Percentiles rank a stretch among this genome's conserved stretches.
Conservation (phyloP, 2,113 vertebrate species). For the Megalops atlanticus region DNA sequence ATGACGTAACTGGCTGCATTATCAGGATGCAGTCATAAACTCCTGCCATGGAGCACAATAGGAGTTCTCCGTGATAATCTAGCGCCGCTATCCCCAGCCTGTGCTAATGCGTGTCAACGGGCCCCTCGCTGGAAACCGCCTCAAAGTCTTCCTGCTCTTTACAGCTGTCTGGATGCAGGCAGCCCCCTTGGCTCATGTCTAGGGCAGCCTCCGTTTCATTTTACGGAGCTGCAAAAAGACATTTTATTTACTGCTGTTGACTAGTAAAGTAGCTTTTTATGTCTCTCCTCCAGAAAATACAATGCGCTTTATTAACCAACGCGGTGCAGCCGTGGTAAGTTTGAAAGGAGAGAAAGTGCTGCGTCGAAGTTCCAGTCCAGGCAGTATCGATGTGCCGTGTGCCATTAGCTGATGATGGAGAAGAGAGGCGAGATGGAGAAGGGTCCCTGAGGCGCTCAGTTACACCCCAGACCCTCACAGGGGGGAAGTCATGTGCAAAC, state of each 20-base stretch:
- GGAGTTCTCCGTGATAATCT: too few relatives aligned
- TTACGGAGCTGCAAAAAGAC: slow-evolving; percentile 26
- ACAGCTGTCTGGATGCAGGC: neutral
- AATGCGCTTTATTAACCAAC: neutral
- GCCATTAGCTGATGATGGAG: neutral
- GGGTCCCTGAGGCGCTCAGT: neutral
- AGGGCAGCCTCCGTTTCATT: slow-evolving; percentile 10
- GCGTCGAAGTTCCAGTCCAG: neutral
- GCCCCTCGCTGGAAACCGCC: neutral
- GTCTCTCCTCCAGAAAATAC: neutral
- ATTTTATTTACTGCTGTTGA: slow-evolving; percentile 21
- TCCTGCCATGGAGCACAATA: too few relatives aligned
- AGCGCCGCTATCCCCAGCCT: neutral
- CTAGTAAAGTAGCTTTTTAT: slow-evolving; percentile 14
- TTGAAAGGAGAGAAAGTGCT: neutral
- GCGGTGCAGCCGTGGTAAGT: neutral
- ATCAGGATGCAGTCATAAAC: too few relatives aligned
- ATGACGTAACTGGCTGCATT: too few relatives aligned
- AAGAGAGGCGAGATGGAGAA: neutral
- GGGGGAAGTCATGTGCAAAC: too few relatives aligned
- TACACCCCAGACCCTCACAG: neutral
- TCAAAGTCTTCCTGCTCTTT: slow-evolving; percentile 17
- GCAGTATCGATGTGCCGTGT: neutral
- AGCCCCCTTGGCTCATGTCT: neutral
- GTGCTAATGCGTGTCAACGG: neutral